Evolutionary conservation across 2,888 invertebrate species (phyloP).

Genomic region (Himalopsyche anomala): DNA sequence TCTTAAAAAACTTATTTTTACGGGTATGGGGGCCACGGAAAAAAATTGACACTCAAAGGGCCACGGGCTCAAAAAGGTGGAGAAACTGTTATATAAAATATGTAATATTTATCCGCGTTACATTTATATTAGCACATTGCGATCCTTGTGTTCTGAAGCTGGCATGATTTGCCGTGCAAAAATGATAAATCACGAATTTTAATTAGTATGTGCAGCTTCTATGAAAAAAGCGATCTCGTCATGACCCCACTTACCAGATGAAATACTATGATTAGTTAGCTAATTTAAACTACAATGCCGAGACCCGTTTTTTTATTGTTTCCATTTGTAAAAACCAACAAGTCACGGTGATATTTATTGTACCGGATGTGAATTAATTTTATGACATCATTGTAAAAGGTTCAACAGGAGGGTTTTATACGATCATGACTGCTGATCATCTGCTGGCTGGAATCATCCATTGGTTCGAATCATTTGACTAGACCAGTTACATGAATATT

Average conservation of each 20-base stretch:
- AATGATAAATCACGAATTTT: constrained; percentile 26
- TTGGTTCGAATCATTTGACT: no score
- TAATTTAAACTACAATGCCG: constrained; percentile 11
- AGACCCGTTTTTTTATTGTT: constrained; percentile 36
- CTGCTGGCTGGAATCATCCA: neutral
- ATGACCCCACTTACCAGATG: neutral
- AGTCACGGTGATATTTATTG: neutral
- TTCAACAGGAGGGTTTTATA: neutral
- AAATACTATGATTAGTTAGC: constrained; percentile 6
- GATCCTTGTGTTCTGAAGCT: neutral
- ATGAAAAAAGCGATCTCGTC: neutral
- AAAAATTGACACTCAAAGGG: no score
- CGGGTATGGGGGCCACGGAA: no score
- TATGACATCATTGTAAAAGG: constrained; percentile 27
- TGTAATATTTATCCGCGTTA: no score
- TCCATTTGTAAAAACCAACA: constrained; percentile 31
- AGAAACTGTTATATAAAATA: no score
- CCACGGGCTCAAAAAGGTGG: no score
- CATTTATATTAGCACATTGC: neutral
- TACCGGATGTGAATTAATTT: constrained; percentile 16
- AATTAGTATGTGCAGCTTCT: neutral
- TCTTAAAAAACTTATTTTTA: no score
- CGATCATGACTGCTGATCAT: neutral
- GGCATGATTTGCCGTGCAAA: neutral
- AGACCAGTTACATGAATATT: no score